Base-by-base conservation (phyloP, 92 coral and sea anemone species). In the Palythoa grandiflora region DNA sequence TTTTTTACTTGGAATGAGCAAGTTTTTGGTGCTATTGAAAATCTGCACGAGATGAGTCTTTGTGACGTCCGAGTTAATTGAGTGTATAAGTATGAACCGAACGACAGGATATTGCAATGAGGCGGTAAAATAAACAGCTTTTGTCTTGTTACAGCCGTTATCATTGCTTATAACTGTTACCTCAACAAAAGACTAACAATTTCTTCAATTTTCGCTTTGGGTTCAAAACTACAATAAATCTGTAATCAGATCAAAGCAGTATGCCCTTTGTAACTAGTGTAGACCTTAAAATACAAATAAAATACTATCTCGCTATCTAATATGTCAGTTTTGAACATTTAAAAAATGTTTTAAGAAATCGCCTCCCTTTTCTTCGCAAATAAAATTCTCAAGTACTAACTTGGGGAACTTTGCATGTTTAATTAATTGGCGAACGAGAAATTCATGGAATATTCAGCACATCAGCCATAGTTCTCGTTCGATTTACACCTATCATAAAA, bases 11-110 rank as follows among this genome's bases (percentile, higher is more conserved):
- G 16, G 53, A 54, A 77, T 35, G 12, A 77, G 65, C 17, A 77
- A 77, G 28, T 28, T n/a, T 28, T 77, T 54, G 28, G 68, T 55
- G 68, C 83, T 55, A 53, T 77, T 77, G 47, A 52, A 54, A 54
- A 1, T 50, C 54, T 35, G n/a, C 28, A 75, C 54, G 48, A 75
- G 17, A 13, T 8, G 13, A 50, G n/a, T 11, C 6, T 40, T 21
- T 48, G 48, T 16, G 77, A 15, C 3, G 80, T 9, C 60, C 19
- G 61, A 75, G 80, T 35, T 77, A 53, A 77, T 77, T 77, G 83
- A 54, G 83, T 10, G 44, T 38, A 16, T 77, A 52, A 77, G 83
- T 36, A 77, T 28, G 44, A 52, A 77, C 5, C 16, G 75, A 52
- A 20, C 61, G 13, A 54, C 83, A 55, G 83, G 83, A 77, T 77